Percentiles rank a stretch among this genome's conserved stretches.
Conservation (phyloP, 2,113 vertebrate species). For the Rynchops niger region DNA sequence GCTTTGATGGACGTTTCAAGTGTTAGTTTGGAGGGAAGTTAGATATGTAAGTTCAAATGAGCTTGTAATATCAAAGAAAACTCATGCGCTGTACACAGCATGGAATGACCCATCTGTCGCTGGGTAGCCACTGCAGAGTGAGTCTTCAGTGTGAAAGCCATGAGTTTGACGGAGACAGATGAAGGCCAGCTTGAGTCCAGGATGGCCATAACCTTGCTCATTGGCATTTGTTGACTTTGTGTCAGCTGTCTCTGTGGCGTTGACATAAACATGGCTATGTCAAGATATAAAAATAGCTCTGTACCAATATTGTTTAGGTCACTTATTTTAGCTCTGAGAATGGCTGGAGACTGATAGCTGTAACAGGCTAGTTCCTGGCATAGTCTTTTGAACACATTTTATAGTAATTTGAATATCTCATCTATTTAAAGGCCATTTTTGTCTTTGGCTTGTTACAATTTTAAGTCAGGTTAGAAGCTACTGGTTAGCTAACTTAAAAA, state of each 20-base stretch:
- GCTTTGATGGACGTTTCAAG: background rate
- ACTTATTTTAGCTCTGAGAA: background rate
- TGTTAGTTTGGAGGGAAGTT: background rate
- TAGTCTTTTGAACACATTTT: background rate
- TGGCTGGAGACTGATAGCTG: background rate
- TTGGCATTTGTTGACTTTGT: background rate
- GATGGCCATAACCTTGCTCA: background rate
- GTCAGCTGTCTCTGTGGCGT: background rate
- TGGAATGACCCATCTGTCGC: background rate
- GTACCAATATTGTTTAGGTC: background rate
- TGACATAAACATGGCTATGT: background rate
- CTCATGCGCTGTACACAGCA: accelerated
- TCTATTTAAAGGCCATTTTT: background rate
- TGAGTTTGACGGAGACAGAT: background rate
- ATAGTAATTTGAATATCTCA: background rate
- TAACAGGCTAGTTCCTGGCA: background rate
- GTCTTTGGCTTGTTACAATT: background rate
- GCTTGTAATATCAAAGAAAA: background rate
- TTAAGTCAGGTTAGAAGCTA: background rate
- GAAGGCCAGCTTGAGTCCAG: background rate
- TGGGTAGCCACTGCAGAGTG: background rate
- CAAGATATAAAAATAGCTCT: background rate
- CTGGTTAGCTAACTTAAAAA: background rate
- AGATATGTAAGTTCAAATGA: background rate
- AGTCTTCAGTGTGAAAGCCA: background rate